phyloP scores from a whole-genome alignment of 2,888 invertebrate species.

The Hedya salicella region DNA sequence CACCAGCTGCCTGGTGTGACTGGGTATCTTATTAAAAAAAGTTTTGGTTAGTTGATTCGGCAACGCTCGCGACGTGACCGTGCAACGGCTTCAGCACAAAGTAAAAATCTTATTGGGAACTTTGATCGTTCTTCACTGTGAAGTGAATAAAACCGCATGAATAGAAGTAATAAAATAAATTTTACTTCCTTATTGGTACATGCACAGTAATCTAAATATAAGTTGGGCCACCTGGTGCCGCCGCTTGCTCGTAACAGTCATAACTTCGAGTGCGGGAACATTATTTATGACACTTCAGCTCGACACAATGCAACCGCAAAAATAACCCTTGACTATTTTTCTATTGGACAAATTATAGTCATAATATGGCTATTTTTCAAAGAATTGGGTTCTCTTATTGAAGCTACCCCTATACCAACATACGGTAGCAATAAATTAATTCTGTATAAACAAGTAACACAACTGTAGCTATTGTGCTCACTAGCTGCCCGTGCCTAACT shows the following conservation, averaged over 20 bases:
- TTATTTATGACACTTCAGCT: slow-evolving; percentile 74
- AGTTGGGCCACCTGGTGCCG: slow-evolving; percentile 77
- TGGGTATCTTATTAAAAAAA: slow-evolving; percentile 33
- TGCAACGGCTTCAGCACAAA: slow-evolving; percentile 19
- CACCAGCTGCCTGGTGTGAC: slow-evolving; percentile 63
- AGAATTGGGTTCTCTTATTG: slow-evolving; percentile 48
- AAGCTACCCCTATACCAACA: slow-evolving; percentile 54
- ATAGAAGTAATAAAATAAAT: slow-evolving; percentile 76
- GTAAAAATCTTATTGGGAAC: slow-evolving; percentile 19
- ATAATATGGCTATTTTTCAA: slow-evolving; percentile 45
- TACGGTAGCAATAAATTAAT: slow-evolving; percentile 60
- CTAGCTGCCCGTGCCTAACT: slow-evolving; percentile 3
- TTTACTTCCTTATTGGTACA: slow-evolving; percentile 73
- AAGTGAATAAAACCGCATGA: slow-evolving; percentile 75
- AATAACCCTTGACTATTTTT: slow-evolving; percentile 79
- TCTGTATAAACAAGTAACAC: slow-evolving; percentile 53
- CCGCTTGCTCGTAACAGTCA: slow-evolving; percentile 59
- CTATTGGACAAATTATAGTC: slow-evolving; percentile 64
- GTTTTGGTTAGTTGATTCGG: slow-evolving; percentile 22
- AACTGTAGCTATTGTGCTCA: slow-evolving; percentile 47
- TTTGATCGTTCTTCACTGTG: slow-evolving; percentile 57
- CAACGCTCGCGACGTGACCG: slow-evolving; percentile 14
- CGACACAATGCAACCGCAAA: slow-evolving; percentile 78
- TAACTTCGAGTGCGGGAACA: slow-evolving; percentile 67
- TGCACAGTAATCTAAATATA: slow-evolving; percentile 78